A percentile compares a stretch with the other conserved stretches of the same genome.
Evolutionary conservation across 1,140 invertebrate genomes (phyloP).

Genomic region (Pseudomyrmex gracilis): DNA sequence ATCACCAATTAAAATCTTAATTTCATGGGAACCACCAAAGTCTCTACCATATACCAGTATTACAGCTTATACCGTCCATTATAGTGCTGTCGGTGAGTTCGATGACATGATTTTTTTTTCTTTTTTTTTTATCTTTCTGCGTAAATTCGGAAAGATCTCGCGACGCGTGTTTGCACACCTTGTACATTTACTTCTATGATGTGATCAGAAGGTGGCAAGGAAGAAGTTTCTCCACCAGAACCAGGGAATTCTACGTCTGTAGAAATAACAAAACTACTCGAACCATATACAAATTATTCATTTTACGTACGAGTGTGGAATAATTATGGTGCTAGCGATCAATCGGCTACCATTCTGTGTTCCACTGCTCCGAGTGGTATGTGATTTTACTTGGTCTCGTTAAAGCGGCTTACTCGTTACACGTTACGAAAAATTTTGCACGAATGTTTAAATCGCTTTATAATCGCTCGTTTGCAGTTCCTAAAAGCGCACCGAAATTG

Average conservation of each 20-base stretch:
- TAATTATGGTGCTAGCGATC: slow-evolving; percentile 87
- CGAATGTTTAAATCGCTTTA: slow-evolving; percentile 14
- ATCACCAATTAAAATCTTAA: slow-evolving; percentile 86
- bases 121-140: too few species aligned
- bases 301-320: slow-evolving; percentile 89
- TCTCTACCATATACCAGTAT: slow-evolving; percentile 83
- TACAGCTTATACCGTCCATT: slow-evolving; percentile 89
- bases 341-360: slow-evolving; percentile 87
- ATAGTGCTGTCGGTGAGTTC: slow-evolving; percentile 86
- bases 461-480: slow-evolving; percentile 83
- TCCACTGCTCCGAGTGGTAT: slow-evolving; percentile 87
- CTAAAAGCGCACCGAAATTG: slow-evolving; percentile 86
- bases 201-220: slow-evolving; percentile 85
- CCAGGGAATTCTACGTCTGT: slow-evolving; percentile 85
- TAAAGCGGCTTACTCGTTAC: too few species aligned
- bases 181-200: background rate
- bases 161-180: background rate
- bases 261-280: slow-evolving; percentile 86
- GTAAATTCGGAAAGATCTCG: background rate
- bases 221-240: slow-evolving; percentile 85
- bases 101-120: background rate
- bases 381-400: slow-evolving; percentile 32
- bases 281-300: slow-evolving; percentile 89
- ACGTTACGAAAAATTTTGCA: slow-evolving; percentile 4
- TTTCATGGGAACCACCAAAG: slow-evolving; percentile 87